Evolutionary conservation across 2,797 vertebrate genomes (phyloP).

Genomic region (Siniperca obscura): DNA sequence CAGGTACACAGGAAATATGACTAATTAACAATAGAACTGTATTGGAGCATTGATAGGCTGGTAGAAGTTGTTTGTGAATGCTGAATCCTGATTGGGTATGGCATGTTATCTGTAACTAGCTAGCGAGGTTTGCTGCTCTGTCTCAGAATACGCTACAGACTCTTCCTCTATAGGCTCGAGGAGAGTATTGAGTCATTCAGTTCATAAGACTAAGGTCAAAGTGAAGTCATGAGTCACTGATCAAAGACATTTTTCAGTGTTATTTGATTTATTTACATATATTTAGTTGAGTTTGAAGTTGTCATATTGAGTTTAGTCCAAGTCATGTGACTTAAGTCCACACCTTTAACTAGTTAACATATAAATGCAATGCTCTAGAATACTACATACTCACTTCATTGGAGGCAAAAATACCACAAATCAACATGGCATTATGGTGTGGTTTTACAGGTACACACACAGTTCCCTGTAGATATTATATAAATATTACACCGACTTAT

Average conservation of each 20-base stretch:
- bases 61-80: not conserved
- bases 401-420: not conserved
- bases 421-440: not conserved
- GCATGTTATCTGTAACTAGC: not conserved
- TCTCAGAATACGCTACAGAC: not conserved
- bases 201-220: not conserved
- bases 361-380: too few species aligned
- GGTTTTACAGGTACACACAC: not conserved
- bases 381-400: not conserved
- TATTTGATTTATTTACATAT: not conserved
- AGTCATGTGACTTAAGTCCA: not conserved
- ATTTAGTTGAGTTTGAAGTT: not conserved
- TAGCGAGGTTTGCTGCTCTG: not conserved
- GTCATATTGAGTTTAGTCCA: not conserved
- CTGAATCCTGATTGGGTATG: not conserved
- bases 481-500: conserved; percentile 16
- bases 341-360: not conserved
- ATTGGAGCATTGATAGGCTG: not conserved
- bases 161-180: not conserved
- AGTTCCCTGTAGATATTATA: not conserved
- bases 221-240: not conserved
- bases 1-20: too few species aligned
- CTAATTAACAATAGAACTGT: not conserved
- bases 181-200: not conserved
- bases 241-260: not conserved